phyloP scores from a whole-genome alignment of 2,113 vertebrate species.

The Myotis lucifugus region DNA sequence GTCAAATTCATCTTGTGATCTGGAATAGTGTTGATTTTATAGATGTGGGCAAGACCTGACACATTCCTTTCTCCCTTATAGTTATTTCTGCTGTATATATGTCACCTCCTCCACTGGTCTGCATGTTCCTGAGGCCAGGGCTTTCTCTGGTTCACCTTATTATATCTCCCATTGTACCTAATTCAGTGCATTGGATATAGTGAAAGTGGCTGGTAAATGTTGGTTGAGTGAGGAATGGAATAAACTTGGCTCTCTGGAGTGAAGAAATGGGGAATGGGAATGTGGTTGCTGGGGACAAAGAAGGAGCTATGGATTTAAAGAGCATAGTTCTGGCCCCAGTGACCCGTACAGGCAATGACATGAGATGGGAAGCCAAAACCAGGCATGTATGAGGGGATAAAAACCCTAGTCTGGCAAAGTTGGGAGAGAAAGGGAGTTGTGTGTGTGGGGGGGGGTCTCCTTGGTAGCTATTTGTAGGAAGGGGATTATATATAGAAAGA shows the following conservation, averaged over 20 bases:
- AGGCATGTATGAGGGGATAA: neutral
- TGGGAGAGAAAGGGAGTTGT: neutral
- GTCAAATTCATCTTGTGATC: neutral
- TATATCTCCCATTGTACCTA: neutral
- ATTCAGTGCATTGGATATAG: neutral
- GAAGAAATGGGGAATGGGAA: neutral
- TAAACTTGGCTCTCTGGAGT: no score
- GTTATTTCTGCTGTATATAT: neutral
- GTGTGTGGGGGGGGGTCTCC: neutral
- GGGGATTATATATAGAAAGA: neutral
- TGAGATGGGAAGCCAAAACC: neutral
- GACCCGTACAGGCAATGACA: neutral
- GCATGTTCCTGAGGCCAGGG: neutral
- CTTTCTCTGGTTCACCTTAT: neutral
- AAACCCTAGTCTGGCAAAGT: neutral
- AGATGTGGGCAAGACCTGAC: neutral
- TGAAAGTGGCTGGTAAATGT: neutral
- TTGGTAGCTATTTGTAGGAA: neutral
- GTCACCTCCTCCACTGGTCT: neutral
- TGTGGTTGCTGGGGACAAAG: neutral
- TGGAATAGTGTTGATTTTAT: neutral
- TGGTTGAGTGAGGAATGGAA: no score
- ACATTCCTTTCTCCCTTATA: neutral
- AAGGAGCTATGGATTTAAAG: neutral
- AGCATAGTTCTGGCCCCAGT: neutral